Evolutionary conservation across 2,113 vertebrate genomes (phyloP).

Genomic region (Muscicapa adusta): DNA sequence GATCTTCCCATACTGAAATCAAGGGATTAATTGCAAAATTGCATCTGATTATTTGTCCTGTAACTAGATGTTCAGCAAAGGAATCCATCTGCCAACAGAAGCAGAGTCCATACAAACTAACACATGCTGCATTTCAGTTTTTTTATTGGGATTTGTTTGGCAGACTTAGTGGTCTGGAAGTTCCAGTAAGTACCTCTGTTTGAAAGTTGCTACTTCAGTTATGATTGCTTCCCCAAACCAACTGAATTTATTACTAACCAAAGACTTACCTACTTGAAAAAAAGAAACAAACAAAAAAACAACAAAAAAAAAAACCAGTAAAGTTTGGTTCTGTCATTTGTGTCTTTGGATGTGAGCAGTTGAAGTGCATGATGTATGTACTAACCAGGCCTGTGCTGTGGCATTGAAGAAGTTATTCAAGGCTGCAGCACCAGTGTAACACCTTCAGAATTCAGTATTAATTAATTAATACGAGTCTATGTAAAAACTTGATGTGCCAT

Average conservation of each 20-base stretch:
- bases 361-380: background rate
- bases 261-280: conserved; percentile 51
- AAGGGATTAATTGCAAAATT: background rate
- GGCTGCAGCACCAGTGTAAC: background rate
- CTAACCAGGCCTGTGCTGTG: background rate
- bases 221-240: background rate
- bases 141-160: background rate
- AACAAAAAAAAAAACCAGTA: background rate
- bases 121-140: background rate
- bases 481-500: conserved; percentile 18
- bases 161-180: background rate
- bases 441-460: background rate
- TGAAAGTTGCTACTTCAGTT: conserved; percentile 8
- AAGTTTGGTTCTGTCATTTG: conserved; percentile 15
- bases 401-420: background rate
- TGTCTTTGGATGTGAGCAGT: conserved; percentile 9
- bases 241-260: conserved; percentile 33
- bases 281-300: background rate
- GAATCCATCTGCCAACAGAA: background rate
- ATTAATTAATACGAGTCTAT: background rate
- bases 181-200: background rate
- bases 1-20: background rate
- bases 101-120: background rate
- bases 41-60: background rate
- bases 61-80: background rate